Base-by-base conservation (phyloP, 1,140 invertebrate genomes). In the Vanessa tameamea region DNA sequence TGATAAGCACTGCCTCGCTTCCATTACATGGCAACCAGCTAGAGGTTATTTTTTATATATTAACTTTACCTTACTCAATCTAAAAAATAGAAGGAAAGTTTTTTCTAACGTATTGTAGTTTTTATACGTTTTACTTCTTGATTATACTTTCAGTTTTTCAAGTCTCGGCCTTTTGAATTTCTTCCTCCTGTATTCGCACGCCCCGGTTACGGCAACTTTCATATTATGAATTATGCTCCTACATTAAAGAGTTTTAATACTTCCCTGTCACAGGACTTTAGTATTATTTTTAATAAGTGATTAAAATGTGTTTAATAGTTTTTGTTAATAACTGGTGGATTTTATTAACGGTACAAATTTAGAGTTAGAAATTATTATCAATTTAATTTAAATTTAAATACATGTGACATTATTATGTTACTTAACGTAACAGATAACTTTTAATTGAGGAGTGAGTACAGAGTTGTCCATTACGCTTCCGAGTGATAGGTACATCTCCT, bases 1-100 rank as follows among this genome's bases (percentile, higher is more conserved):
- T 66, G 71, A 72, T 72, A 72, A 72, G 71, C 23, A 57, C 53
- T 65, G 47, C 71, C 53, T 72, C 64, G 47, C 53, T 66, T 69
- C 23, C 71, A 66, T 72, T 64, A 55, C 37, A 20, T 23, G 47
- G 70, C 26, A 48, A 47, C 16, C 47, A 20, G 12, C 15, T 23
- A 14, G 64, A 48, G 70, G 71, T 65, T 57, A 57, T 20, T 72
- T 72, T 66, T 71, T 16, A 57, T 2, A 14, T 43, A 31, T 53
- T 14, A 20, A 55, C 64, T 61, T 37, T 13, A 6, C 23, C 31
- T 37, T 37, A 31, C 26, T 31, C 26, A 3, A 31, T 31, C 6
- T 31, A 31, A 31, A 31, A 31, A 31, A 31, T 31, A 31, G 26
- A 31, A 31, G 26, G 14, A 13, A 11, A 61, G 14, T 37, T 20